Evolutionary conservation across 2,888 invertebrate genomes (phyloP).

Genomic region (Caenorhabditis sp.): DNA sequence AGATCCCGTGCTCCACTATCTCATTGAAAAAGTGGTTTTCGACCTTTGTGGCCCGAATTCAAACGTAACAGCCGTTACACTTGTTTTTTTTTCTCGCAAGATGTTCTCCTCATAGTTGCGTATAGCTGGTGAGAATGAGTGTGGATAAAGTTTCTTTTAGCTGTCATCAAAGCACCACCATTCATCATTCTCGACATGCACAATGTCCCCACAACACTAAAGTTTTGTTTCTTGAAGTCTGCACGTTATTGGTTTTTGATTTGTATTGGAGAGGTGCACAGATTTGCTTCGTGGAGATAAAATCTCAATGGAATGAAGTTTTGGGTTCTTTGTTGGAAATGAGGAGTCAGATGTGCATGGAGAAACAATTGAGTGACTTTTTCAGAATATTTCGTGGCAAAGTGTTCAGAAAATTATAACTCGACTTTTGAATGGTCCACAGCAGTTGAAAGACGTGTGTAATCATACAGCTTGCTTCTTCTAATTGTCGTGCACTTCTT

Average conservation of each 20-base stretch:
- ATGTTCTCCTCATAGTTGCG: conserved; percentile 25
- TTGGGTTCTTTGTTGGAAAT: too few relatives aligned
- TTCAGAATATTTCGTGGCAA: too few relatives aligned
- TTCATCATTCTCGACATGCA: conserved; percentile 60
- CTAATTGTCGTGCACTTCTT: too few relatives aligned
- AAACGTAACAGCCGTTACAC: conserved; percentile 52
- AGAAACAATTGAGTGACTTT: too few relatives aligned
- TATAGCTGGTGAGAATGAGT: conserved; percentile 25
- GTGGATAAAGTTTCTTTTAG: conserved; percentile 12
- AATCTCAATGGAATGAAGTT: too few relatives aligned
- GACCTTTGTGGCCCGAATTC: conserved; percentile 44
- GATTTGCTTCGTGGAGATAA: not conserved
- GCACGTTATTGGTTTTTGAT: conserved; percentile 19
- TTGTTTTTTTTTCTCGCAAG: conserved; percentile 13
- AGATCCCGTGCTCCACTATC: not conserved
- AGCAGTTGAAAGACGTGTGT: too few relatives aligned
- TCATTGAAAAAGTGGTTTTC: conserved; percentile 17
- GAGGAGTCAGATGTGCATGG: too few relatives aligned
- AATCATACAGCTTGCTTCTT: too few relatives aligned
- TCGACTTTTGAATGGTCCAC: too few relatives aligned
- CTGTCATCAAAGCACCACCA: conserved; percentile 55
- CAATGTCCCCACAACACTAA: conserved; percentile 40
- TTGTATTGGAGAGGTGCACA: not conserved
- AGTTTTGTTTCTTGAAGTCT: not conserved
- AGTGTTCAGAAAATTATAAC: too few relatives aligned